Evolutionary conservation across 2,888 invertebrate species (phyloP).

Genomic region (Chironomus tentans): DNA sequence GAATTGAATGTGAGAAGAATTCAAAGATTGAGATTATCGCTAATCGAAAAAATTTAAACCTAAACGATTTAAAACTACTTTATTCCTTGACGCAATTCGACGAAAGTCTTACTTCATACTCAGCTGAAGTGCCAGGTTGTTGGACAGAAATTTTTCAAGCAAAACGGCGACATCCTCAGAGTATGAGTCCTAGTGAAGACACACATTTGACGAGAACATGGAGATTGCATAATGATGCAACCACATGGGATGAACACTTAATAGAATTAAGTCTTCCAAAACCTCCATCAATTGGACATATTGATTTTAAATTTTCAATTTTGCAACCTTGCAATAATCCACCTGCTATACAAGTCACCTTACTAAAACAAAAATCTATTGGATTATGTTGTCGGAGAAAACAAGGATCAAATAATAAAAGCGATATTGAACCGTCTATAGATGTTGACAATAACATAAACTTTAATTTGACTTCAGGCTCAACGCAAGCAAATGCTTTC

Average conservation of each 20-base stretch:
- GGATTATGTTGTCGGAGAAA: slow-evolving; percentile 53
- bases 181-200: slow-evolving; percentile 52
- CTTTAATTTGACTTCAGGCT: slow-evolving; percentile 35
- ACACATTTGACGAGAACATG: slow-evolving; percentile 74
- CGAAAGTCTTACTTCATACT: slow-evolving; percentile 51
- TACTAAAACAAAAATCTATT: slow-evolving; percentile 58
- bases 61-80: slow-evolving; percentile 55
- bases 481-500: background rate
- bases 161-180: slow-evolving; percentile 78
- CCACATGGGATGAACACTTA: slow-evolving; percentile 88
- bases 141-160: slow-evolving; percentile 91
- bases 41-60: slow-evolving; percentile 49
- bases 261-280: slow-evolving; percentile 80
- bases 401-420: background rate
- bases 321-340: slow-evolving; percentile 65
- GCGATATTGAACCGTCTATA: slow-evolving; percentile 29
- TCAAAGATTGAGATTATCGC: slow-evolving; percentile 41
- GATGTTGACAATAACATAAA: slow-evolving; percentile 47
- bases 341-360: slow-evolving; percentile 70
- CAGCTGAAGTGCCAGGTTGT: slow-evolving; percentile 84
- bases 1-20: background rate
- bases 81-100: slow-evolving; percentile 71
- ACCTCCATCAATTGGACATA: slow-evolving; percentile 72
- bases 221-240: slow-evolving; percentile 77
- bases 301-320: slow-evolving; percentile 78